Evolutionary conservation across 1,140 invertebrate genomes (phyloP).

Genomic region (Heterodera schachtii): DNA sequence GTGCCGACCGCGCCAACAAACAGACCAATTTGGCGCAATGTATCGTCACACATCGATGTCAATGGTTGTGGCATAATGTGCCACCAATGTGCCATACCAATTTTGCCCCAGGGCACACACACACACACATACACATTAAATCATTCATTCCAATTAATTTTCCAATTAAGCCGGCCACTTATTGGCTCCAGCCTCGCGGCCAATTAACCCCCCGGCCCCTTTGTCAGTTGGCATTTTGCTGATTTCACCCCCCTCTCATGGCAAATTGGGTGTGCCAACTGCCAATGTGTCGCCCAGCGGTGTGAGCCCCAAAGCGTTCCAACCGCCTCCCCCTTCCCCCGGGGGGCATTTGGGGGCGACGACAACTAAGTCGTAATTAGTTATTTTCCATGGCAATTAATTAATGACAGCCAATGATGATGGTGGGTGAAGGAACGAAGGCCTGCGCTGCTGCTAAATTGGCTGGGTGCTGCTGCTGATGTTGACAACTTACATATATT

Average conservation of each 20-base stretch:
- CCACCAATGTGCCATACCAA: no score
- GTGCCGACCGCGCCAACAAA: no score
- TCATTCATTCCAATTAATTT: slow-evolving; percentile 8
- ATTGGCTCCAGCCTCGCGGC: background rate
- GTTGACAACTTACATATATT: background rate
- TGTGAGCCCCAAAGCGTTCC: background rate
- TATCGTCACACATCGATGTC: no score
- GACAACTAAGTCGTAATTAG: background rate
- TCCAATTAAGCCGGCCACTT: background rate
- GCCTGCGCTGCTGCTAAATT: background rate
- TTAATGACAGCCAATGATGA: background rate
- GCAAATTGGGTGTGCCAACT: background rate
- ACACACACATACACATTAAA: no score
- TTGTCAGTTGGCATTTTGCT: no score
- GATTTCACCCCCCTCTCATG: background rate
- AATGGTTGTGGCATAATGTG: no score
- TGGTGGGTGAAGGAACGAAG: background rate
- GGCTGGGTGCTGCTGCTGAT: background rate
- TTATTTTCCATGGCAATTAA: slow-evolving; percentile 23
- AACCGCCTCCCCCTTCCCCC: background rate
- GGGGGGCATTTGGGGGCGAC: background rate
- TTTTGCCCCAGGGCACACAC: no score
- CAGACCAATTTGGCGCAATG: no score
- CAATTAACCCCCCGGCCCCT: background rate
- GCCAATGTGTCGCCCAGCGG: background rate